Conservation (phyloP, 2,797 vertebrate genomes). For the Emydoidea blandingii region DNA sequence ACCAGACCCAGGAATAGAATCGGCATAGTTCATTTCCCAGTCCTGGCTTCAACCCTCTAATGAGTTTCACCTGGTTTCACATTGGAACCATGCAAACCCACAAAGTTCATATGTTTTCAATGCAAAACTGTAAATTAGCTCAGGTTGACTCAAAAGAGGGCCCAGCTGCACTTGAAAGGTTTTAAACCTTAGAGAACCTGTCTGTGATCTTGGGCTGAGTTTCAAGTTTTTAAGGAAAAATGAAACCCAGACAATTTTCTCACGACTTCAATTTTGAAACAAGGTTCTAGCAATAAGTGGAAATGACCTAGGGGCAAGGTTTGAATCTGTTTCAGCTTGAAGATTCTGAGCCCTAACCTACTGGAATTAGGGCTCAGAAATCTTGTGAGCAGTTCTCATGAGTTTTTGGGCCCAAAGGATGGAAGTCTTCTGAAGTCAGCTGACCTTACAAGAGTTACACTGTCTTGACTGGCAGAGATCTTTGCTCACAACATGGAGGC, state of each 20-base stretch:
- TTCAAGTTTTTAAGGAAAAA: slow-evolving; percentile 38
- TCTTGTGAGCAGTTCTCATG: neutral
- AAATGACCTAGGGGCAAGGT: neutral
- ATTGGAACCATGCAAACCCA: neutral
- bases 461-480: neutral
- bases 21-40: neutral
- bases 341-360: neutral
- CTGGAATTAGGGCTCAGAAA: neutral
- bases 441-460: neutral
- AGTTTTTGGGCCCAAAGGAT: neutral
- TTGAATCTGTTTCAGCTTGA: neutral
- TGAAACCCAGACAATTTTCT: neutral
- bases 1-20: neutral
- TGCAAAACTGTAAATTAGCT: neutral
- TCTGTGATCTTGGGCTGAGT: slow-evolving; percentile 24
- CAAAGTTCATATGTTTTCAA: neutral
- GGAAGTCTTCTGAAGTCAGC: neutral
- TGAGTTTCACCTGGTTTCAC: neutral
- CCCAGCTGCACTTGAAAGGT: slow-evolving; percentile 18
- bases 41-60: neutral
- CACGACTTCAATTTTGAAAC: neutral
- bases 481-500: neutral
- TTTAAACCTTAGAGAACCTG: slow-evolving; percentile 27
- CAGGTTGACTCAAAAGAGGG: slow-evolving; percentile 17
- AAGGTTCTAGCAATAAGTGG: neutral